phyloP scores from a whole-genome alignment of 2,113 vertebrate species.

The Halichoeres trimaculatus region DNA sequence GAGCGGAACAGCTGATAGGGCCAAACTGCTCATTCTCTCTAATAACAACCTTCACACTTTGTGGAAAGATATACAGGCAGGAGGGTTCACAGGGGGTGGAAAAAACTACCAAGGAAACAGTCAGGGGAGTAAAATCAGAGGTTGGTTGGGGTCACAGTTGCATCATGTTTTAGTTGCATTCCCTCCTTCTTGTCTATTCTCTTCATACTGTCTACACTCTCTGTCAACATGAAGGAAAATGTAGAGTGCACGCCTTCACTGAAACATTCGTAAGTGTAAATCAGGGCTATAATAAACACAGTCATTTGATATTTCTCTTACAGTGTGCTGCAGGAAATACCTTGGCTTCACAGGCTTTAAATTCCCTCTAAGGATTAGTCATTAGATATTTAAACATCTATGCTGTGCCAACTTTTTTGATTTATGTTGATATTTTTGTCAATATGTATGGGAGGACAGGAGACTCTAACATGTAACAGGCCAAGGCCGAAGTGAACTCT shows the following conservation, averaged over 20 bases:
- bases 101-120: constrained; percentile 26
- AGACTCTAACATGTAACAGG: background rate
- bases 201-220: constrained; percentile 24
- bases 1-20: constrained; percentile 56
- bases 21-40: constrained; percentile 56
- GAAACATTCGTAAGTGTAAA: constrained; percentile 31
- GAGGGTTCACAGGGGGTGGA: constrained; percentile 17
- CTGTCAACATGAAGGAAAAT: constrained; percentile 22
- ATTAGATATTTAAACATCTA: constrained; percentile 9
- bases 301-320: background rate
- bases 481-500: constrained; percentile 55
- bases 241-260: constrained; percentile 1
- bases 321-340: background rate
- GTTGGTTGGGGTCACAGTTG: constrained; percentile 41
- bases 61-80: constrained; percentile 24
- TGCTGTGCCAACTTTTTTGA: constrained; percentile 7
- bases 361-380: constrained; percentile 17
- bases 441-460: constrained; percentile 12
- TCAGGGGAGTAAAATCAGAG: constrained; percentile 5
- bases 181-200: constrained; percentile 13
- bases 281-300: constrained; percentile 14
- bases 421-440: constrained; percentile 13
- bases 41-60: constrained; percentile 52
- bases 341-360: background rate
- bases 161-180: constrained; percentile 35